Base-by-base conservation (phyloP, 2,888 invertebrate genomes). In the Protula sp. region DNA sequence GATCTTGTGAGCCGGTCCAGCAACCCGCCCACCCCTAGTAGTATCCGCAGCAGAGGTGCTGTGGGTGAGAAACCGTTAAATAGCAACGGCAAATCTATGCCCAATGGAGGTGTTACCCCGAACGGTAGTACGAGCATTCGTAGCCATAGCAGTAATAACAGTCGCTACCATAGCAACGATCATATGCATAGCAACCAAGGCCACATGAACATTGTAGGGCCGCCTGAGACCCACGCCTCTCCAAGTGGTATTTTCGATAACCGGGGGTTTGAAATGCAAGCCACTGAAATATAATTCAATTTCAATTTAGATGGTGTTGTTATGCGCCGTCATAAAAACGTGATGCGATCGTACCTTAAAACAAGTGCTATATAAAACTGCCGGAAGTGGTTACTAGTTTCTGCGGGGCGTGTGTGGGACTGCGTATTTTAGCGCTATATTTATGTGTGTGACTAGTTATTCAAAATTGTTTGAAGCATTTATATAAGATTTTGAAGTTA, bases 251-350 rank as follows among this genome's bases (percentile, higher is more conserved):
- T 38, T 9, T 38, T 14, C 19, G 38, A 38, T 14, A 38, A 38
- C 38, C 9, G 19, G 19, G 38, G 38, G 9, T 38, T 38, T 53
- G 53, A 53, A 4, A n/a, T 53, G 29, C 19, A 53, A 28, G 53
- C 53, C 14, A 53, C 53, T 9, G 53, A 53, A 53, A 53, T 53
- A 26, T 53, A 53, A 22, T 50, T 19, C 9, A n/a, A n/a, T n/a
- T n/a, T n/a, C n/a, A n/a, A n/a, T n/a, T n/a, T n/a, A n/a, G n/a
- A n/a, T n/a, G n/a, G n/a, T n/a, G n/a, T n/a, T n/a, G n/a, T n/a
- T n/a, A n/a, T n/a, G n/a, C n/a, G n/a, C n/a, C n/a, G n/a, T n/a
- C n/a, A n/a, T n/a, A n/a, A n/a, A n/a, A n/a, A n/a, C n/a, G n/a
- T n/a, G n/a, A n/a, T n/a, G n/a, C n/a, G n/a, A n/a, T n/a, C n/a